Evolutionary conservation across 2,113 vertebrate species (phyloP).

Genomic region (Sialia sialis): DNA sequence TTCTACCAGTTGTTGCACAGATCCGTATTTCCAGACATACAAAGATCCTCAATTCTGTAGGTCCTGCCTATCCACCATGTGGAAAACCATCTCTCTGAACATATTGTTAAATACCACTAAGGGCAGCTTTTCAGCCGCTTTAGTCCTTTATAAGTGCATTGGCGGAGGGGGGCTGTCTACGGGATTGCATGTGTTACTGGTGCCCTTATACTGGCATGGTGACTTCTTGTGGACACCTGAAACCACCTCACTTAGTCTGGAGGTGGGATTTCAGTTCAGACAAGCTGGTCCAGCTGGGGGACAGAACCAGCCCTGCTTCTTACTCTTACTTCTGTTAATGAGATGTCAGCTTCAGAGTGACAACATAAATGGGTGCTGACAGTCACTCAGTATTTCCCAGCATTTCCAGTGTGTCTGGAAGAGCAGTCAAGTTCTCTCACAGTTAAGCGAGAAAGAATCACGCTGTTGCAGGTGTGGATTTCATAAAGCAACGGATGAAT

Average conservation of each 20-base stretch:
- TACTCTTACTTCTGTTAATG: not conserved
- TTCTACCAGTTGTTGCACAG: not conserved
- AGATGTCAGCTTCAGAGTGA: not conserved
- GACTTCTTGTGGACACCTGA: not conserved
- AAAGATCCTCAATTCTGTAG: not conserved
- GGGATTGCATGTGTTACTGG: not conserved
- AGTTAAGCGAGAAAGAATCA: not conserved
- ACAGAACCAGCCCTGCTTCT: not conserved
- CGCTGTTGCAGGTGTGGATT: not conserved
- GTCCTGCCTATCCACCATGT: not conserved
- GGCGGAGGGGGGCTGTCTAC: not conserved
- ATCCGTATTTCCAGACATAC: not conserved
- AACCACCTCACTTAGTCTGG: not conserved
- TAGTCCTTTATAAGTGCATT: not conserved
- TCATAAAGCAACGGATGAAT: not conserved
- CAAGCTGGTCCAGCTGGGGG: not conserved
- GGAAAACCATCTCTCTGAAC: not conserved
- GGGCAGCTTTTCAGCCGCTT: not conserved
- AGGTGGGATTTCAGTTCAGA: not conserved
- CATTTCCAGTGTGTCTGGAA: not conserved
- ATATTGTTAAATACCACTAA: no score
- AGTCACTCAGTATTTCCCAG: not conserved
- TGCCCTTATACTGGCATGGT: rapidly evolving
- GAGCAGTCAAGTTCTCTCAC: not conserved
- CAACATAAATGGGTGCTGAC: not conserved